Percentiles rank a stretch among this genome's conserved stretches.
These are phyloP conservation scores for Andrena cerasifolii DNA, from an alignment of 1,140 invertebrate genomes.

Conservation along the genomic window DNA sequence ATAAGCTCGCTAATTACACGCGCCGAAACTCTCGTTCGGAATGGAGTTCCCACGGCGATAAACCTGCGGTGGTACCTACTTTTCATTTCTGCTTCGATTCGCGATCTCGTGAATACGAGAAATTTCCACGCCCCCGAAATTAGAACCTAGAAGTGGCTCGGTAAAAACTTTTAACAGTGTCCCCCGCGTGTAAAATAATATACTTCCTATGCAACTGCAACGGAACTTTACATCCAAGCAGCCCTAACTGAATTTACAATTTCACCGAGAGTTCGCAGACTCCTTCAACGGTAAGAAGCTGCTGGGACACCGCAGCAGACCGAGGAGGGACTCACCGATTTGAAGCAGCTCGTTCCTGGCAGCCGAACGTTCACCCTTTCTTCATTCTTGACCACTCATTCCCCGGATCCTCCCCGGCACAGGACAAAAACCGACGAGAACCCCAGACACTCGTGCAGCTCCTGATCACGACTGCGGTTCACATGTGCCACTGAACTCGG, in stretches of 20 bases:
- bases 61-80: not conserved
- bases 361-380: conserved; percentile 36
- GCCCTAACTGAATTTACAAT: conserved; percentile 20
- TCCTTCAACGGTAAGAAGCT: conserved; percentile 5
- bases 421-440: conserved; percentile 22
- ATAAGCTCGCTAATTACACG: conserved; percentile 2
- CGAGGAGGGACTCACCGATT: conserved; percentile 56
- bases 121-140: not conserved
- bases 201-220: no score
- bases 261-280: not conserved
- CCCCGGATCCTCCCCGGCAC: conserved; percentile 5
- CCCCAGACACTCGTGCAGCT: conserved; percentile 8
- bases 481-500: conserved; percentile 45
- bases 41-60: not conserved
- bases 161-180: no score
- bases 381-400: conserved; percentile 38
- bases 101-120: not conserved
- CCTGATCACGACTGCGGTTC: conserved; percentile 22
- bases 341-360: conserved; percentile 37
- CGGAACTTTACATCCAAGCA: no score
- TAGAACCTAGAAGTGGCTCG: no score
- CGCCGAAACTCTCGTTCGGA: not conserved
- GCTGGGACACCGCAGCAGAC: not conserved
- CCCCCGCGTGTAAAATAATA: no score
- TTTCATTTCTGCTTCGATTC: no score